Evolutionary conservation across 2,797 vertebrate genomes (phyloP).

Genomic region (Antennarius maculatus): DNA sequence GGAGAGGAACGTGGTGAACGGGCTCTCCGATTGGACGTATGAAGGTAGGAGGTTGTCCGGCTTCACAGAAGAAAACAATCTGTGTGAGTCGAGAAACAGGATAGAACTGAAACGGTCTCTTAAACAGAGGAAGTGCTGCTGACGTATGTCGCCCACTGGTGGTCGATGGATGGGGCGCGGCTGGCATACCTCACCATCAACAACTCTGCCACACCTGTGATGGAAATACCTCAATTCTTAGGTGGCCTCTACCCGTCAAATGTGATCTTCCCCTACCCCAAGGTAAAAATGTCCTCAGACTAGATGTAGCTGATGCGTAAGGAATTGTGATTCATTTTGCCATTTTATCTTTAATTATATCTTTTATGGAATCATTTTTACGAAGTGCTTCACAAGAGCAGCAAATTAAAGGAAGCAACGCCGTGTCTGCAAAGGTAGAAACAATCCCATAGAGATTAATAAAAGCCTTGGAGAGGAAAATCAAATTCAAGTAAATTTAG

Average conservation of each 20-base stretch:
- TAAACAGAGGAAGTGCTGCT: conserved; percentile 85
- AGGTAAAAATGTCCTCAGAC: conserved; percentile 69
- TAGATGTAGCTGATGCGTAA: neutral
- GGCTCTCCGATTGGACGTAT: conserved; percentile 87
- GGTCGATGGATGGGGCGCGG: conserved; percentile 84
- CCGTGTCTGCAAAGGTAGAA: no score
- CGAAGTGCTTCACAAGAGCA: no score
- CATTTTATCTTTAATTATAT: neutral
- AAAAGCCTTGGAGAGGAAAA: no score
- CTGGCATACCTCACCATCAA: conserved; percentile 87
- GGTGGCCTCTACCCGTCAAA: conserved; percentile 85
- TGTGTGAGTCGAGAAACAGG: neutral
- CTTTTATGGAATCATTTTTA: no score
- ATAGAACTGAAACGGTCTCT: conserved; percentile 11
- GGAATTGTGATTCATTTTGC: neutral
- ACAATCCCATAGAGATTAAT: no score
- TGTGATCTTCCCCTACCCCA: conserved; percentile 83
- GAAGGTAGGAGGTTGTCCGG: conserved; percentile 73
- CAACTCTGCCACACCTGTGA: conserved; percentile 84
- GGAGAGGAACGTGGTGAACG: conserved; percentile 78
- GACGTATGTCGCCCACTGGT: conserved; percentile 83
- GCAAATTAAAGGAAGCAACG: no score
- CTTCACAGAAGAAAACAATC: neutral
- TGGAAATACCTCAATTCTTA: conserved; percentile 87
- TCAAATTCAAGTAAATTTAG: no score